These are phyloP conservation scores for Characodon lateralis DNA, from an alignment of 2,797 vertebrate species.

Conservation along the genomic window DNA sequence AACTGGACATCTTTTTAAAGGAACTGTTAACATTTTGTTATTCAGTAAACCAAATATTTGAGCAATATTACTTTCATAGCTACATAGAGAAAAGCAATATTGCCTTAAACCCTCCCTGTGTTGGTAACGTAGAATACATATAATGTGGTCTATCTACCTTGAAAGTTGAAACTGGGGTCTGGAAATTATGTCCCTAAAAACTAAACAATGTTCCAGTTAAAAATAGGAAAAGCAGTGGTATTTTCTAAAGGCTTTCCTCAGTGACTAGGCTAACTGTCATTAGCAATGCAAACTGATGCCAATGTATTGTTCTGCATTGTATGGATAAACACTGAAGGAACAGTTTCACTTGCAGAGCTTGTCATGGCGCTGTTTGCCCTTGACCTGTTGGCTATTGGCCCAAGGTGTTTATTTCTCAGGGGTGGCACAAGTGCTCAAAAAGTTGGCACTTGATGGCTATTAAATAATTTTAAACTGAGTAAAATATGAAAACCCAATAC, in stretches of 20 bases:
- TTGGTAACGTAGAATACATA: constrained; percentile 61
- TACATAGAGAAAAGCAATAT: constrained; percentile 35
- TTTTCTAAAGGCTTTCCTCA: background rate
- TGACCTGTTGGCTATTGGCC: background rate
- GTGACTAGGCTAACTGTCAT: background rate
- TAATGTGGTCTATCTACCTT: background rate
- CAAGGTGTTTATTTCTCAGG: background rate
- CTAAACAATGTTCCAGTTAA: background rate
- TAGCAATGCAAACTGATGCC: background rate
- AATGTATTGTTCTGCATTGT: background rate
- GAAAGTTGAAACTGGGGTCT: background rate
- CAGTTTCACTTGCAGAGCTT: background rate
- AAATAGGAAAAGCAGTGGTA: background rate
- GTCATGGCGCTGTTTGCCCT: background rate
- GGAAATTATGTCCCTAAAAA: background rate
- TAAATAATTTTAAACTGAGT: too few relatives aligned
- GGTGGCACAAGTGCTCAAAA: background rate
- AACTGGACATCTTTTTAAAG: background rate
- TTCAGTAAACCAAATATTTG: constrained; percentile 20
- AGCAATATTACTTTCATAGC: constrained; percentile 31
- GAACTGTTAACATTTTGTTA: constrained; percentile 23
- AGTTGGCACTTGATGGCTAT: too few relatives aligned
- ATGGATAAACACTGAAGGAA: background rate
- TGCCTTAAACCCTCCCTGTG: constrained; percentile 51
- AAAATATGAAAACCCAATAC: too few relatives aligned